Evolutionary conservation across 2,888 invertebrate species (phyloP), one percentile per base, ranked within the genome.

Genomic region (Patella depressa): DNA sequence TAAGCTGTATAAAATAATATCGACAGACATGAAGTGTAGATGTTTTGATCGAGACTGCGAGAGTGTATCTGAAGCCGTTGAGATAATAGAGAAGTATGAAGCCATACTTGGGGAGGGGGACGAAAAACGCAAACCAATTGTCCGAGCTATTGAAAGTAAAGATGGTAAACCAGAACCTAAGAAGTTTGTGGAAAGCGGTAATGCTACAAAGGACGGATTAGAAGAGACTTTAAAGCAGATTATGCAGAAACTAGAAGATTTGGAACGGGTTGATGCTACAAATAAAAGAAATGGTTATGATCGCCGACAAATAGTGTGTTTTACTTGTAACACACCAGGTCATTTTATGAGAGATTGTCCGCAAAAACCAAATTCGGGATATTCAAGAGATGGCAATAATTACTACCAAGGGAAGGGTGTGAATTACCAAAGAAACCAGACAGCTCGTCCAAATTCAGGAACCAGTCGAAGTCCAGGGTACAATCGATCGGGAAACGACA

Each of bases 1-100:
- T 19, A 78, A 81, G 24, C 65, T 80, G 34, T 80, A 80, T 53
- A 79, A 80, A 34, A 34, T 78, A 53, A 70, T 80, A 34, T 69
- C 81, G 29, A 54, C 71, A 45, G 82, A 82, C 24, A 79, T 79
- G 78, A 81, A 79, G 71, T 81, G 81, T 73, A 29, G 80, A n/a
- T 81, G 82, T 75, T 77, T 81, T 73, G 80, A 83, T 55, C 74
- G 80, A 12, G 75, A 80, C 17, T 83, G 80, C 75, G 19, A 65
- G 14, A 78, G 75, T 12, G 65, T 83, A 15, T 17, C 75, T n/a
- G 77, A 81, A 2, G 82, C 82, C n/a, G 79, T 79, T 0, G 72
- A 75, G n/a, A 77, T 81, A 9, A 79, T 80, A 15, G 81, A 82
- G 29, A 75, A 75, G 14, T 82, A 81, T 59, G 79, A 83, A 45